Conservation (phyloP, 2,797 vertebrate species). For the Dryobates pubescens region DNA sequence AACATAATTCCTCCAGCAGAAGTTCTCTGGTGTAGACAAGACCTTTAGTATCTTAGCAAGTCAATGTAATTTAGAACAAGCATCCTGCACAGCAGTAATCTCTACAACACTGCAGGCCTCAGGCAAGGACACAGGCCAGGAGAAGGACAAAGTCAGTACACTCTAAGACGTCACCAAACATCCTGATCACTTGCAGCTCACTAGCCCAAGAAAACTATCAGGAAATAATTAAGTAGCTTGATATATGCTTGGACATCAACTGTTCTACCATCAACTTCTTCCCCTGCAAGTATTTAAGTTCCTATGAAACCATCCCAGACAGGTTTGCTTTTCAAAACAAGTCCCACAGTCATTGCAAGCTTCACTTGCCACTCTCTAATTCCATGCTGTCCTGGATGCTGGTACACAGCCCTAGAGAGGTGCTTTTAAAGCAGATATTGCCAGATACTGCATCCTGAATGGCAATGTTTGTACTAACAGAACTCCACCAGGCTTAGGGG, state of each 20-base stretch:
- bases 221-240: conserved; percentile 34
- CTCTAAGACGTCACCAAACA: neutral
- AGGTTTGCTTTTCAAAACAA: neutral
- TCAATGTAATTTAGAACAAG: neutral
- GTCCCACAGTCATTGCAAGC: neutral
- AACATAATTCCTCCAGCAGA: neutral
- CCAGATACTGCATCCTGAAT: neutral
- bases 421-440: neutral
- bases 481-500: neutral
- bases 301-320: neutral
- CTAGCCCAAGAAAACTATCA: neutral
- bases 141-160: neutral
- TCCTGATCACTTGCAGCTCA: neutral
- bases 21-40: neutral
- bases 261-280: neutral
- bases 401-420: neutral
- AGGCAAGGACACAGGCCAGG: neutral
- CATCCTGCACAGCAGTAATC: neutral
- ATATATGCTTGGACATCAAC: neutral
- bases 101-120: neutral
- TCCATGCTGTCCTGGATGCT: neutral
- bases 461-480: neutral
- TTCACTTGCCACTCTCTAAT: neutral
- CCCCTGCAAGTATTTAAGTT: neutral
- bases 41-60: neutral